Conservation (phyloP, 2,113 vertebrate genomes). For the human (Homo sapiens) region GRCh38 chr2:142577001-142577500, state of each 20-base stretch:
- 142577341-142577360: neutral
- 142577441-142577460: too few relatives aligned
- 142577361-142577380: neutral
- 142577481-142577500: neutral
- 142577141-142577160: neutral
- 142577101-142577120: neutral
- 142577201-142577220: neutral
- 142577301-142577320: neutral
- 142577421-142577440: neutral
- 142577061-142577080: neutral
- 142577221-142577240: neutral
- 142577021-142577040: neutral
- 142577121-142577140: neutral
- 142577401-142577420: neutral
- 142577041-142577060: neutral
- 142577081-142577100: neutral
- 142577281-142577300: neutral
- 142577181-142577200: neutral
- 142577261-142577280: neutral
- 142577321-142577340: neutral
- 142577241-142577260: neutral
- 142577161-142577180: neutral
- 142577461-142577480: neutral
- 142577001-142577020: neutral
- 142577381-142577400: neutral